Percentiles rank a stretch among this genome's conserved stretches.
These are phyloP conservation scores for Casuarius casuarius DNA, from an alignment of 2,113 vertebrate species.

Conservation along the genomic window DNA sequence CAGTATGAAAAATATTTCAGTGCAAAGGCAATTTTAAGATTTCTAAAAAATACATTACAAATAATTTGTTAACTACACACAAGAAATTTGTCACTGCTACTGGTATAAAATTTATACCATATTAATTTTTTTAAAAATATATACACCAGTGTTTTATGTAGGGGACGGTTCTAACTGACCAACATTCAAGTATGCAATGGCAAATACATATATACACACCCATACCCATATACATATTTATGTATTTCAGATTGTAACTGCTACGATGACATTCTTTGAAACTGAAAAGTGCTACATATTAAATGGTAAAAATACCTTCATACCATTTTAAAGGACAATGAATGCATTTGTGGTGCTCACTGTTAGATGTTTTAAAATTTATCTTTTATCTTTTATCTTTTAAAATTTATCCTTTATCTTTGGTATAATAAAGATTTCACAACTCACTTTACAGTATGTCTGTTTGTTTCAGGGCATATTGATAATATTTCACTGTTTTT, in stretches of 20 bases:
- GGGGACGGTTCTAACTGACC: slow-evolving; percentile 48
- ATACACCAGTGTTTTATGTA: slow-evolving; percentile 67
- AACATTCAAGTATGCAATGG: slow-evolving; percentile 45
- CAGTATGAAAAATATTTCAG: slow-evolving; percentile 83
- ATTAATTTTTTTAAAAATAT: slow-evolving; percentile 69
- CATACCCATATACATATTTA: not conserved
- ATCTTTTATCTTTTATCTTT: slow-evolving; percentile 61
- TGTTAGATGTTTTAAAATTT: not conserved
- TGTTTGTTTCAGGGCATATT: not conserved
- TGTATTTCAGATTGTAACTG: not conserved
- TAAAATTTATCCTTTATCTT: slow-evolving; percentile 43
- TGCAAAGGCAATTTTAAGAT: slow-evolving; percentile 82
- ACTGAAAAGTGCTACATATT: slow-evolving; percentile 45
- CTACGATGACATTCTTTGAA: slow-evolving; percentile 16
- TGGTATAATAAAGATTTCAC: slow-evolving; percentile 64
- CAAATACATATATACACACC: slow-evolving; percentile 2
- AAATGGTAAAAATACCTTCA: slow-evolving; percentile 8
- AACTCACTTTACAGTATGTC: not conserved
- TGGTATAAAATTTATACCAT: slow-evolving; percentile 60
- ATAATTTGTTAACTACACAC: slow-evolving; percentile 79
- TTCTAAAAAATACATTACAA: slow-evolving; percentile 83
- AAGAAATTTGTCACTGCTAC: slow-evolving; percentile 71
- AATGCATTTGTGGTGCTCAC: not conserved
- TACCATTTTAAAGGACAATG: not conserved
- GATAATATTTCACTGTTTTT: not conserved